phyloP scores from a whole-genome alignment of 2,888 invertebrate genomes.

The Macrosiphum euphorbiae region DNA sequence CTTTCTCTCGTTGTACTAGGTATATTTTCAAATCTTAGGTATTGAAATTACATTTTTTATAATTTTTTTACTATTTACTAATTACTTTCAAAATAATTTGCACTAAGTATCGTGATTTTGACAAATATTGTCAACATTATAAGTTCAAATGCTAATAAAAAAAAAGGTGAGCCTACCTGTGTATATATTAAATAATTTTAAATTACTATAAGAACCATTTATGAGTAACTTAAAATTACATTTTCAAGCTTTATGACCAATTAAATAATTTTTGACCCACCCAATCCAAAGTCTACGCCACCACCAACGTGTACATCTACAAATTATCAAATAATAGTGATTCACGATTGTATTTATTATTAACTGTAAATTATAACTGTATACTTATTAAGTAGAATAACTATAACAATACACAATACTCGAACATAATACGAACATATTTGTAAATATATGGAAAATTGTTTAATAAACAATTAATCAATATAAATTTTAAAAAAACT shows the following conservation, averaged over 20 bases:
- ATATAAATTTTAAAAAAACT: neutral
- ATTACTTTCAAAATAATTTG: neutral
- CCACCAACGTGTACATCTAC: neutral
- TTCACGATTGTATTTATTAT: neutral
- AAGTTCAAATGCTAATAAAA: neutral
- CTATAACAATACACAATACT: neutral
- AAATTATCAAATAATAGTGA: neutral
- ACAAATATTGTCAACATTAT: neutral
- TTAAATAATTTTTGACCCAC: neutral
- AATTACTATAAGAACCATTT: neutral
- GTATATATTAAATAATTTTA: neutral
- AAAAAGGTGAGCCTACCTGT: neutral
- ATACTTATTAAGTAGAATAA: neutral
- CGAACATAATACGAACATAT: neutral
- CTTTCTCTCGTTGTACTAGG: neutral
- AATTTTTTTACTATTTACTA: neutral
- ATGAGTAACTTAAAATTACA: neutral
- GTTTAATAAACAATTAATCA: constrained; percentile 3
- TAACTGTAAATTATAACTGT: neutral
- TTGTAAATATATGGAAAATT: neutral
- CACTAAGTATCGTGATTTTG: neutral
- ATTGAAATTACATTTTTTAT: neutral
- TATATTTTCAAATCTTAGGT: neutral
- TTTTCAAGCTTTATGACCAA: neutral
- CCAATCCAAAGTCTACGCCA: neutral